Percentiles rank a stretch among this genome's conserved stretches.
These are phyloP conservation scores for Eolophus roseicapilla DNA, from an alignment of 2,113 vertebrate species.

Conservation along the genomic window DNA sequence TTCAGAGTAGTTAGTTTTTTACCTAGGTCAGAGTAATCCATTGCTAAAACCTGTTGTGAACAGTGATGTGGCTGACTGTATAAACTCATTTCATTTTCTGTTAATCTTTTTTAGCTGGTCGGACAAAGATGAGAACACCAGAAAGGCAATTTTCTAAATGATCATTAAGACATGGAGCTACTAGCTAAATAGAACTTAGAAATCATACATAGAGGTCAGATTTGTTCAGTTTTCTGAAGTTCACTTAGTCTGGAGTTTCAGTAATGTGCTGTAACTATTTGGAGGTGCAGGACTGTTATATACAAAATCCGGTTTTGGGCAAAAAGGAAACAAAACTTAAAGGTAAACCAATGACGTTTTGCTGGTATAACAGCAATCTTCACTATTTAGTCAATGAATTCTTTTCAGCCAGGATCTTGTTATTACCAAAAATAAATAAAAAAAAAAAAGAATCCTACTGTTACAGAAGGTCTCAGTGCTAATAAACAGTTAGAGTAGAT, in stretches of 20 bases:
- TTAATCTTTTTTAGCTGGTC: neutral
- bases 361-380: neutral
- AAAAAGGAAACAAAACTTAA: neutral
- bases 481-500: neutral
- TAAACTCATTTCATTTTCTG: neutral
- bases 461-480: neutral
- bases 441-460: neutral
- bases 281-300: neutral
- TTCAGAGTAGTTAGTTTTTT: neutral
- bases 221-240: neutral
- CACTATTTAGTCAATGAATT: neutral
- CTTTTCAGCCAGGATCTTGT: neutral
- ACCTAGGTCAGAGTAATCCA: neutral
- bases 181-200: neutral
- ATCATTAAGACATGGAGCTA: neutral
- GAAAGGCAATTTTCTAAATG: neutral
- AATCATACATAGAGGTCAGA: neutral
- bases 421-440: neutral
- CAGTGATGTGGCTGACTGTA: neutral
- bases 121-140: neutral
- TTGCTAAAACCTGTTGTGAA: neutral
- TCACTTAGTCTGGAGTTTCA: neutral
- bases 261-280: neutral
- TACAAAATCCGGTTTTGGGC: neutral
- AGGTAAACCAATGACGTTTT: neutral